Evolutionary conservation across 2,797 vertebrate species (phyloP), one percentile per base, ranked within the genome.

Genomic region (Novumbra hubbsi): DNA sequence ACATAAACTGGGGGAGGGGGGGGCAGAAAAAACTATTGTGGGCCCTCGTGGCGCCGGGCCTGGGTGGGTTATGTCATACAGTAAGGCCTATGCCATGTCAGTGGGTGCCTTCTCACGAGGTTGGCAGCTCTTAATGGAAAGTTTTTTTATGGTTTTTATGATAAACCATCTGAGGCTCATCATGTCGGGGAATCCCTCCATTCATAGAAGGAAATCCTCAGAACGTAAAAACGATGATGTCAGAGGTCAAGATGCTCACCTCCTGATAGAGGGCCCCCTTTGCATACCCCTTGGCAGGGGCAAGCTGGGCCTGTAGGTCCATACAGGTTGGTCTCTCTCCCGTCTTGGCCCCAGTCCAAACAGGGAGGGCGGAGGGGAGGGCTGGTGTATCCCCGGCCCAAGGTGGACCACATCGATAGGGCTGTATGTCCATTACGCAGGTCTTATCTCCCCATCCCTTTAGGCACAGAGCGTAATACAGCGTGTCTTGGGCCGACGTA

Each of bases 351-450:
- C 45, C 62, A 9, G 12, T 67, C 77, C 34, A 73, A 19, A 60
- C 34, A 67, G 76, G 62, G 78, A 87, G 88, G 87, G 86, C 48
- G 82, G 19, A 79, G 83, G 78, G 68, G 72, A 84, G 89, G 89
- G 92, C 68, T 90, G 90, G 93, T 92, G 84, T 91, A 93, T 91
- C 91, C 93, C 94, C 76, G 30, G 27, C 9, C 82, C 88, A 93
- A 93, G 88, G 89, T 95, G 92, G 86, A 77, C 27, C n/a, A 6
- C 30, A 3, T 83, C 71, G 92, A 94, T 95, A 93, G 85, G 55
- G 74, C 81, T 78, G 75, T 83, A 83, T 83, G 71, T 83, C 85
- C 76, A 78, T 83, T 82, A 72, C 76, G 67, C 66, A 67, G 73
- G 80, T 45, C 88, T 93, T 93, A 93, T 93, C 93, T 80, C 66